Percentiles rank a stretch among this genome's conserved stretches.
Conservation (phyloP, 1,140 invertebrate genomes). For the Harlomillsia oculata region DNA sequence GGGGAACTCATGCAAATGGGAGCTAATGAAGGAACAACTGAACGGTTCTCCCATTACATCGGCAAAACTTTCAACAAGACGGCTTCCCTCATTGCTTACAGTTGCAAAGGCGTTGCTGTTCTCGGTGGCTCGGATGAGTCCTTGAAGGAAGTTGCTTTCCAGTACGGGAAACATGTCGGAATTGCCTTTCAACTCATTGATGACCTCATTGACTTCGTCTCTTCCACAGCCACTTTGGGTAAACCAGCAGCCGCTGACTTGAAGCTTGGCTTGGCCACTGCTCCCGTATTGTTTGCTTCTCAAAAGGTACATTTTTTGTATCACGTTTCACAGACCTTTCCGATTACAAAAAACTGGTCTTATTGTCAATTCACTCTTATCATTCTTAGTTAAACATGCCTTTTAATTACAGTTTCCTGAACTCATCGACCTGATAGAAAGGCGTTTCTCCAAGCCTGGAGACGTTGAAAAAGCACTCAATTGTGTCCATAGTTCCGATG, state of each 20-base stretch:
- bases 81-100: conserved; percentile 69
- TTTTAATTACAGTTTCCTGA: conserved; percentile 51
- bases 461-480: conserved; percentile 88
- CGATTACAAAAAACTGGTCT: not conserved
- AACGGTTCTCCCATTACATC: conserved; percentile 93
- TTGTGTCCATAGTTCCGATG: conserved; percentile 80
- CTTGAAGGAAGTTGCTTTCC: conserved; percentile 73
- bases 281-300: conserved; percentile 84
- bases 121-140: conserved; percentile 69
- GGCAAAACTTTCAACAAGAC: conserved; percentile 98
- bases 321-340: too few species aligned
- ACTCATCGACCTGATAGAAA: conserved; percentile 90
- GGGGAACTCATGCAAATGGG: conserved; percentile 99
- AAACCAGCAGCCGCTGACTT: conserved; percentile 88
- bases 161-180: conserved; percentile 93
- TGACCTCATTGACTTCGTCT: conserved; percentile 94
- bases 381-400: not conserved
- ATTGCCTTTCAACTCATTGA: conserved; percentile 97
- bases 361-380: not conserved
- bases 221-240: conserved; percentile 82
- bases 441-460: conserved; percentile 81
- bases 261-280: conserved; percentile 84
- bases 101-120: conserved; percentile 56
- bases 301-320: conserved; percentile 59
- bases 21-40: conserved; percentile 87